These are phyloP conservation scores for Nemotelus nigrinus DNA, from an alignment of 2,888 invertebrate species.

Conservation along the genomic window DNA sequence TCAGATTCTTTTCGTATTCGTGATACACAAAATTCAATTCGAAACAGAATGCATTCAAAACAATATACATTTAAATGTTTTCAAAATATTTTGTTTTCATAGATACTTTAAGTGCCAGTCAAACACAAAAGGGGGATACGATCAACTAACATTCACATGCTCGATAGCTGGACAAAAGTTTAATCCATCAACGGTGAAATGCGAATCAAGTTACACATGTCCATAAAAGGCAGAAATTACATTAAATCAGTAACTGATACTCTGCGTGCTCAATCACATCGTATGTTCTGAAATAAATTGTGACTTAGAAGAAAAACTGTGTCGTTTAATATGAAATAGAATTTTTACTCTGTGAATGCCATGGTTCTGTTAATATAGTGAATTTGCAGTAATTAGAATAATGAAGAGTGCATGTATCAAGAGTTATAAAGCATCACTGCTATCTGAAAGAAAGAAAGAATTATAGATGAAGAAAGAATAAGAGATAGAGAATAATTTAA, in stretches of 20 bases:
- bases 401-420: too few species aligned
- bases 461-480: too few species aligned
- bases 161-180: background rate
- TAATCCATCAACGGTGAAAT: background rate
- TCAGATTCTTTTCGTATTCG: too few species aligned
- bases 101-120: conserved; percentile 7
- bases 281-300: background rate
- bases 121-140: background rate
- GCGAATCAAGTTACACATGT: background rate
- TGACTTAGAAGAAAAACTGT: background rate
- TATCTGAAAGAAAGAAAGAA: too few species aligned
- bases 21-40: too few species aligned
- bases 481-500: too few species aligned
- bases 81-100: background rate
- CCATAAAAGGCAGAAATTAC: background rate
- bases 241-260: background rate
- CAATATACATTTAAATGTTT: too few species aligned
- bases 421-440: too few species aligned
- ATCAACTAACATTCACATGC: background rate
- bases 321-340: background rate
- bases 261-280: background rate
- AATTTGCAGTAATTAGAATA: too few species aligned
- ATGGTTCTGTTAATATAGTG: too few species aligned
- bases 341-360: too few species aligned
- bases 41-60: too few species aligned